Base-by-base conservation (phyloP, 2,888 invertebrate species). In the Stenchaetothrips biformis region DNA sequence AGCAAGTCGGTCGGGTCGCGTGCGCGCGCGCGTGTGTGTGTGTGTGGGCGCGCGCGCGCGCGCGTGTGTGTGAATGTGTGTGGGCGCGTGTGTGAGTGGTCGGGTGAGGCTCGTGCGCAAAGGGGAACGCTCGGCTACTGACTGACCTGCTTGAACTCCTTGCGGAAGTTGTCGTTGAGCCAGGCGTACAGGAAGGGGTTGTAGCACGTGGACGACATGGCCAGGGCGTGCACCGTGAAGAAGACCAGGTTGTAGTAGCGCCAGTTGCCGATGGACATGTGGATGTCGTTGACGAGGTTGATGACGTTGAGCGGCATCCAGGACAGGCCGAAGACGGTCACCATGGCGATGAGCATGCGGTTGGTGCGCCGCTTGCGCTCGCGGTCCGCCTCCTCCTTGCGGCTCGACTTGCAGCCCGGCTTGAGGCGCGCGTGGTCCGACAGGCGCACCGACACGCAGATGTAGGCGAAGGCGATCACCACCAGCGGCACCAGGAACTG, bases 291-390 rank as follows among this genome's bases (percentile, higher is more conserved):
- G 84, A 95, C 90, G 59, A 98, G 91, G 86, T 98, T 98, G 83
- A 96, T 92, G 80, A 94, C 88, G 86, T 99, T 99, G 81, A 99
- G 88, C 83, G 97, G 96, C 80, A 96, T 87, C 97, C 99, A 99
- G 53, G 97, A 98, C n/a, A 96, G 88, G 0, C 97, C 95, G 86
- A 99, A 99, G 80, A 99, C 96, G 16, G 93, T 92, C 16, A 95
- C 99, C 99, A 99, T 99, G 1, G 96, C 94, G 82, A 99, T 97
- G 81, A 99, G 88, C 99, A 99, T 99, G 83, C 96, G 92, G 87
- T 99, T 98, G 9, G 98, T 98, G 74, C 96, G 90, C 80, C 94
- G 91, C 85, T 98, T 97, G 81, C 98, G 90, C 84, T 94, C 94
- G 80, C 97, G 91, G 85, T 98, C 98, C 21, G 93, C 91, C 85